A percentile compares a stretch with the other conserved stretches of the same genome.
Conservation (phyloP, 2,113 vertebrate species). For the Chloroceryle aenea region DNA sequence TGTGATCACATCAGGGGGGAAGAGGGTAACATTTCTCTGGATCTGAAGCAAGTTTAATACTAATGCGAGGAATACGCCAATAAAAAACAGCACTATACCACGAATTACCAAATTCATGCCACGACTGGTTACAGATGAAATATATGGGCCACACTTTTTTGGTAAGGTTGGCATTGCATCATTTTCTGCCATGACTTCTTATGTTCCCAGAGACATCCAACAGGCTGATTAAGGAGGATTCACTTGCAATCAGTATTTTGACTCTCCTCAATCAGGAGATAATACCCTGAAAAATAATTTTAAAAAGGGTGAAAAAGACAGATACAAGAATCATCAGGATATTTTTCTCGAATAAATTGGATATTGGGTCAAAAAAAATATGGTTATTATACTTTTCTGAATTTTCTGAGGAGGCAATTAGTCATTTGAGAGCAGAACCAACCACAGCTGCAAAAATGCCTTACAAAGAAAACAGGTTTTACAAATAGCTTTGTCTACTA, state of each 20-base stretch:
- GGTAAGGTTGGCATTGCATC: slow-evolving; percentile 66
- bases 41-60: slow-evolving; percentile 96
- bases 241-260: slow-evolving; percentile 6
- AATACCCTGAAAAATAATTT: slow-evolving; percentile 71
- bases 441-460: neutral
- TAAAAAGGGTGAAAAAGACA: neutral
- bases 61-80: slow-evolving; percentile 92
- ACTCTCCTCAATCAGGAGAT: slow-evolving; percentile 53
- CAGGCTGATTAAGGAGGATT: neutral
- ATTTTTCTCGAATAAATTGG: neutral
- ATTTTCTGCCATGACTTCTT: slow-evolving; percentile 81
- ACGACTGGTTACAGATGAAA: slow-evolving; percentile 86
- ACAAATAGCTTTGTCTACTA: neutral
- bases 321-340: neutral
- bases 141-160: slow-evolving; percentile 81
- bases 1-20: slow-evolving; percentile 93
- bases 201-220: slow-evolving; percentile 54
- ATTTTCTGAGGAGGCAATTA: neutral
- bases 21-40: slow-evolving; percentile 95
- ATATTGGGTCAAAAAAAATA: neutral
- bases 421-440: slow-evolving; percentile 6
- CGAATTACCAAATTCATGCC: slow-evolving; percentile 89
- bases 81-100: slow-evolving; percentile 88
- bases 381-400: neutral
- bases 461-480: neutral